Evolutionary conservation across 2,888 invertebrate genomes (phyloP), one percentile per base, ranked within the genome.

Genomic region (Pegoplata infirma): DNA sequence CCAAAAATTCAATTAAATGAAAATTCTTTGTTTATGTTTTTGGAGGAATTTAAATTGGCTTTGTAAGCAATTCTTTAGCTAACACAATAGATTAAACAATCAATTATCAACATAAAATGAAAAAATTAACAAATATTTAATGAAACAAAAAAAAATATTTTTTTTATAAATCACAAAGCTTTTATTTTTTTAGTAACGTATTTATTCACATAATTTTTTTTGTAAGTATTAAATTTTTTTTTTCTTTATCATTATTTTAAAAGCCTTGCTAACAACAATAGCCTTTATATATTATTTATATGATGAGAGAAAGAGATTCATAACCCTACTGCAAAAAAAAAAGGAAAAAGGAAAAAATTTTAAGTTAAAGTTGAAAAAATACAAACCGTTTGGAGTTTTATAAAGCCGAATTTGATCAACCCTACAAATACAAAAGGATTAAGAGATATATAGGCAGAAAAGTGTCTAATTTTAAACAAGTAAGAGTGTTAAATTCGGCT

Each of bases 21-120:
- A 28, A 28, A 28, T 28, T 4, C 1, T 4, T 4, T 4, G 1
- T 4, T 28, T 5, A 5, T 28, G 6, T 28, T 28, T 28, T 28
- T 28, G 3, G 28, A 7, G 28, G 8, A 28, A 36, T 61, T 63
- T 28, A 3, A 61, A 68, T 68, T 12, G 36, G 55, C 47, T 49
- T 36, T 12, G 7, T 19, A 6, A 16, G 53, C 55, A 21, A 46
- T 47, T 46, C 47, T 49, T 8, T 47, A 53, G 58, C 51, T 66
- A 25, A 21, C 12, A 23, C 23, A 67, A 67, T 59, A 55, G 47
- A 36, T 61, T 68, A 68, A 75, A 75, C 61, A 75, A 75, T 67
- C 53, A 61, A 68, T 68, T 32, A 32, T 59, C 16, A 36, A 32
- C 17, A 8, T 56, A 49, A 56, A 73, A 28, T n/a, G 28, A 67